These are phyloP conservation scores for Solenopsis invicta DNA, from an alignment of 1,140 invertebrate species.

Conservation along the genomic window DNA sequence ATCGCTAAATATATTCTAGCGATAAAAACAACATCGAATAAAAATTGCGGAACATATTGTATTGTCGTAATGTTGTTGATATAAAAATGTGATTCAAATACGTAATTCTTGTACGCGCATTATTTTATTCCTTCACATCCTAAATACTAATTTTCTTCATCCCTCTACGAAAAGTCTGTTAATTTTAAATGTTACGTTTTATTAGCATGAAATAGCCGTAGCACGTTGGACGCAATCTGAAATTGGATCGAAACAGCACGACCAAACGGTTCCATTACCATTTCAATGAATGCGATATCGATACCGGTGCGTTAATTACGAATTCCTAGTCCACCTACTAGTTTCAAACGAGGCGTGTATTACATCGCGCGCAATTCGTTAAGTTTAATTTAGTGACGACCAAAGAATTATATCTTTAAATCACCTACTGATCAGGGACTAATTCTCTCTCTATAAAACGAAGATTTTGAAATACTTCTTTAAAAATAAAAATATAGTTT, in stretches of 20 bases:
- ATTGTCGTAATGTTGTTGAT: constrained; percentile 74
- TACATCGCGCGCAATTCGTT: constrained; percentile 1
- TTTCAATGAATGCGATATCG: neutral
- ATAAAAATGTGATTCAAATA: constrained; percentile 73
- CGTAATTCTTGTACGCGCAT: neutral
- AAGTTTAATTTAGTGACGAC: neutral
- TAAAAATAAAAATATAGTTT: neutral
- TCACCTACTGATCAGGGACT: neutral
- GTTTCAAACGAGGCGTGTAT: constrained; percentile 25
- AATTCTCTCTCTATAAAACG: neutral
- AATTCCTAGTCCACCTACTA: constrained; percentile 47
- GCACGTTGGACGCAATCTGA: neutral
- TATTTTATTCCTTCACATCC: constrained; percentile 27
- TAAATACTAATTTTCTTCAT: constrained; percentile 1
- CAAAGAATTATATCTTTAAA: constrained; percentile 24
- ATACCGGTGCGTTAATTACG: constrained; percentile 59
- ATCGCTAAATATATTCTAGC: constrained; percentile 10
- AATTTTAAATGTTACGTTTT: constrained; percentile 5
- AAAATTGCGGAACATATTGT: constrained; percentile 64
- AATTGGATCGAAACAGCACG: constrained; percentile 5
- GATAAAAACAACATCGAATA: constrained; percentile 59
- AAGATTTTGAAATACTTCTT: neutral
- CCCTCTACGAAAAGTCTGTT: neutral
- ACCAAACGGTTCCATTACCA: constrained; percentile 42
- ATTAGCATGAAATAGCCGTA: neutral